Evolutionary conservation across 1,140 invertebrate species (phyloP).

Genomic region (Drosophila nigromelanica): DNA sequence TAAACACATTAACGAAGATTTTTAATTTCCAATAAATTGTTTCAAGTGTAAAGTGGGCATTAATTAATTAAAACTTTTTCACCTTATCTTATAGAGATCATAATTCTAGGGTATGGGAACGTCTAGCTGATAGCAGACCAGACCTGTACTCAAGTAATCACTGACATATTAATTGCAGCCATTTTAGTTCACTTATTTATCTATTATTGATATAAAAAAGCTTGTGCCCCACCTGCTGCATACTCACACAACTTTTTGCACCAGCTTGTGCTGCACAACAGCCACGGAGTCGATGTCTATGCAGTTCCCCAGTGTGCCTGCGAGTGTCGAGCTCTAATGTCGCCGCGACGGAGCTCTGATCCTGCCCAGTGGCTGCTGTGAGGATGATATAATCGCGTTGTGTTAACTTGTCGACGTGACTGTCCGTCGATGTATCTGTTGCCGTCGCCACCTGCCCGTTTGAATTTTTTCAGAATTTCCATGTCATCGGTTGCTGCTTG

Average conservation of each 20-base stretch:
- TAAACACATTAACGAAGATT: too few relatives aligned
- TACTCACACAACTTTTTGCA: slow-evolving; percentile 80
- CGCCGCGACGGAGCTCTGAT: slow-evolving; percentile 26
- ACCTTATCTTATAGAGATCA: too few relatives aligned
- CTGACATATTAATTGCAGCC: slow-evolving; percentile 51
- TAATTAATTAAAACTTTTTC: too few relatives aligned
- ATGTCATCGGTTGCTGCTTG: slow-evolving; percentile 57
- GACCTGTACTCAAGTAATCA: not conserved
- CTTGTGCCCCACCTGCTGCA: slow-evolving; percentile 1
- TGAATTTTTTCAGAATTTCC: slow-evolving; percentile 62
- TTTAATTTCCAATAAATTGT: too few relatives aligned
- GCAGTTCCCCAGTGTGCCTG: slow-evolving; percentile 82
- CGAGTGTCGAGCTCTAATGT: slow-evolving; percentile 54
- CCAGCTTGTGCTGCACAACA: slow-evolving; percentile 83
- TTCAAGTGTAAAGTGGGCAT: too few relatives aligned
- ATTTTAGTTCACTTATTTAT: slow-evolving; percentile 57
- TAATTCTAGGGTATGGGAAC: slow-evolving; percentile 12
- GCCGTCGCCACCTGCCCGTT: slow-evolving; percentile 35
- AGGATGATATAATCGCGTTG: slow-evolving; percentile 48
- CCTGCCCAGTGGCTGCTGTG: slow-evolving; percentile 15
- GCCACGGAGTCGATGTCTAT: slow-evolving; percentile 81
- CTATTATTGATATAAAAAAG: slow-evolving; percentile 52
- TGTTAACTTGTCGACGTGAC: slow-evolving; percentile 50
- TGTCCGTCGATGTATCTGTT: slow-evolving; percentile 56
- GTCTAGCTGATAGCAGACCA: not conserved